These are phyloP conservation scores for Circaetus gallicus DNA, from an alignment of 2,113 vertebrate species.

Conservation along the genomic window DNA sequence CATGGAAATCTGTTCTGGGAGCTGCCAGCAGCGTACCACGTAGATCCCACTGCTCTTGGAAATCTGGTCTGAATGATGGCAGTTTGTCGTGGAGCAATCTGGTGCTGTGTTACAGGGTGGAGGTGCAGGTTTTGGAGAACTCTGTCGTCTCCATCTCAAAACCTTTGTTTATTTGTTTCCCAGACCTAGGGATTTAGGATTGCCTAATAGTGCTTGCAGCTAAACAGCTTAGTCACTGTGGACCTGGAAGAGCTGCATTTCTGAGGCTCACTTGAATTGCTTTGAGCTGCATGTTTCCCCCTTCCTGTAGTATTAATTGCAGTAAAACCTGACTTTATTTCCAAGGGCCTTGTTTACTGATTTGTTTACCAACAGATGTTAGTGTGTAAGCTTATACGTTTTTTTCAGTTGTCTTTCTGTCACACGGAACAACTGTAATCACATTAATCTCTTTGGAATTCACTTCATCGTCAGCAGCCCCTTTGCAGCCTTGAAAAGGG, in stretches of 20 bases:
- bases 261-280: not conserved
- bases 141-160: not conserved
- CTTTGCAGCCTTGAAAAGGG: not conserved
- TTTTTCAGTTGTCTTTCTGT: not conserved
- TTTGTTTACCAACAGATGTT: not conserved
- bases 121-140: not conserved
- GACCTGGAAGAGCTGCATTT: constrained; percentile 33
- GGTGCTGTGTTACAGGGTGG: not conserved
- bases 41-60: not conserved
- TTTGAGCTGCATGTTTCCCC: not conserved
- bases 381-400: not conserved
- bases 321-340: not conserved
- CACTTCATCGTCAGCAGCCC: not conserved
- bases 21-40: fast-evolving
- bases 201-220: not conserved
- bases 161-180: not conserved
- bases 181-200: not conserved
- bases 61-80: fast-evolving
- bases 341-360: not conserved
- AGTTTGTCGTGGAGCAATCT: not conserved
- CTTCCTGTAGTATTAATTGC: not conserved
- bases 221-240: constrained; percentile 58
- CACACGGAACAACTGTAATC: not conserved
- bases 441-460: not conserved
- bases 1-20: not conserved